These are phyloP conservation scores for Gadopsis marmoratus DNA, from an alignment of 2,797 vertebrate species.

Conservation along the genomic window DNA sequence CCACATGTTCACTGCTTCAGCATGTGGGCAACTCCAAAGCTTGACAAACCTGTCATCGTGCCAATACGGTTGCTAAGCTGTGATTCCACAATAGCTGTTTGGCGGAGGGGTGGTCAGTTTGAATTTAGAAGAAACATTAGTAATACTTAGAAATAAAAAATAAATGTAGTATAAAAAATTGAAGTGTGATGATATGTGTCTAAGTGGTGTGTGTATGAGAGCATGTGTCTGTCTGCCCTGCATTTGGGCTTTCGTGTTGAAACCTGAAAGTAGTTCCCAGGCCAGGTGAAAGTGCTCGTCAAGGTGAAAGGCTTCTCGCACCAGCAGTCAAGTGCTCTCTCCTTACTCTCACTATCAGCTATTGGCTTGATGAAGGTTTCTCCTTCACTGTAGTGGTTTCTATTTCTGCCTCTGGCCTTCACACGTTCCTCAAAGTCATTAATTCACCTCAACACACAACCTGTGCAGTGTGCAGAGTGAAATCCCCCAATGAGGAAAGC, in stretches of 20 bases:
- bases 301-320: constrained; percentile 56
- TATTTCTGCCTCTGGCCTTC: constrained; percentile 64
- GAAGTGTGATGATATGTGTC: neutral
- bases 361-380: constrained; percentile 64
- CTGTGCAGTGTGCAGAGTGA: constrained; percentile 17
- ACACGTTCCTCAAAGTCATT: constrained; percentile 67
- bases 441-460: constrained; percentile 31
- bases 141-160: neutral
- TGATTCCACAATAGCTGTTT: neutral
- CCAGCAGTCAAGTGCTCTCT: constrained; percentile 55
- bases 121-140: neutral
- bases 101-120: neutral
- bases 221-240: neutral
- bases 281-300: constrained; percentile 40
- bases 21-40: neutral
- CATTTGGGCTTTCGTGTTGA: neutral
- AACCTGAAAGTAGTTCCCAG: constrained; percentile 16
- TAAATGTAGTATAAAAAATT: neutral
- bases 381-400: constrained; percentile 54
- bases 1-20: neutral
- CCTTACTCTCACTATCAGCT: constrained; percentile 35
- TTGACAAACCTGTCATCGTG: neutral
- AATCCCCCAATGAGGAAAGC: constrained; percentile 11
- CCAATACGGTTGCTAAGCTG: constrained; percentile 1
- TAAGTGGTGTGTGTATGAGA: neutral